Percentiles rank a stretch among this genome's conserved stretches.
Evolutionary conservation across 2,113 vertebrate genomes (phyloP).

Genomic region (Thunnus maccoyii): DNA sequence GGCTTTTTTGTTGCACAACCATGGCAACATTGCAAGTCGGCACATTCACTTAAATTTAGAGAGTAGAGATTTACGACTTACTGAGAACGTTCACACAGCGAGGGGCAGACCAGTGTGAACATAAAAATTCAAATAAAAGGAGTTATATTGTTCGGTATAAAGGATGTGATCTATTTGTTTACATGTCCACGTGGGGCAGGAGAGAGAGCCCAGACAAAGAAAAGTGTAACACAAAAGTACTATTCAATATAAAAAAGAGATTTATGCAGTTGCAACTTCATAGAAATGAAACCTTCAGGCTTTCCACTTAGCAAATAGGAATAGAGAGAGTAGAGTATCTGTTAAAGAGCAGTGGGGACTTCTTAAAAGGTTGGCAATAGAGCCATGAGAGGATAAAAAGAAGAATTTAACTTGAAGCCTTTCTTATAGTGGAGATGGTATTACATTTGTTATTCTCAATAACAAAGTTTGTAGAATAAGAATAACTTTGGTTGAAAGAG

Average conservation of each 20-base stretch:
- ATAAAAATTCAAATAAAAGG: constrained; percentile 27
- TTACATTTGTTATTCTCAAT: neutral
- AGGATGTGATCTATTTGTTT: neutral
- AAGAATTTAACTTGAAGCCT: too few species aligned
- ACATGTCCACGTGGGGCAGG: neutral
- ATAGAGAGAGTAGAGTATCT: neutral
- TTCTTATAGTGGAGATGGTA: neutral
- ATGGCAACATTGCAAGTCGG: constrained; percentile 34
- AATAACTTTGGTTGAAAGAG: too few species aligned
- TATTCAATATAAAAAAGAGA: neutral
- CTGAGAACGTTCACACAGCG: constrained; percentile 23
- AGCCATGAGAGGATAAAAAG: neutral
- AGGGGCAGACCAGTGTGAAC: constrained; percentile 16
- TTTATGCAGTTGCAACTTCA: neutral
- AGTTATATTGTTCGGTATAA: constrained; percentile 16
- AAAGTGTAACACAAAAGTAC: neutral
- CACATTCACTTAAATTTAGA: constrained; percentile 25
- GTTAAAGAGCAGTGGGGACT: neutral
- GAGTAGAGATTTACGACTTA: constrained; percentile 6
- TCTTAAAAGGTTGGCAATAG: too few species aligned
- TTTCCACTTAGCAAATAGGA: constrained; percentile 8
- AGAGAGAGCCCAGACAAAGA: neutral
- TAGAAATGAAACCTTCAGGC: neutral
- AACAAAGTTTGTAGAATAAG: neutral
- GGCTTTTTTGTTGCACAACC: constrained; percentile 40